phyloP scores from a whole-genome alignment of 2,888 invertebrate genomes.

The Phyllotreta cruciferae region DNA sequence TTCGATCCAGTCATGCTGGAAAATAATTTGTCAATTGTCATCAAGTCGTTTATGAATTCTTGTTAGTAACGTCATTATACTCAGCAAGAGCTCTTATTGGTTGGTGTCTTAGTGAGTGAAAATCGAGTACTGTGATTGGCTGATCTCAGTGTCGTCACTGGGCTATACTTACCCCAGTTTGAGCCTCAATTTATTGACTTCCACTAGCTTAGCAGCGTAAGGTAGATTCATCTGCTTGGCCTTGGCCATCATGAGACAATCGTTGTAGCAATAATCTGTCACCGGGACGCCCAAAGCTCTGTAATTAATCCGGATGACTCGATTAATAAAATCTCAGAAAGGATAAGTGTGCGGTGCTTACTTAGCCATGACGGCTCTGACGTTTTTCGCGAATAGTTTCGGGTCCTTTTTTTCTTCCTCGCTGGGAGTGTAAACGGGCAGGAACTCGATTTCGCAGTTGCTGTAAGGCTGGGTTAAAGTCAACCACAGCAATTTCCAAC shows the following conservation, averaged over 20 bases:
- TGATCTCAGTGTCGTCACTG: no score
- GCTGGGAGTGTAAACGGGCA: slow-evolving; percentile 89
- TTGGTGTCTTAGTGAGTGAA: no score
- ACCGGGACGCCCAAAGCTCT: slow-evolving; percentile 87
- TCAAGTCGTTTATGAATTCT: no score
- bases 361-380: slow-evolving; percentile 90
- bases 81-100: no score
- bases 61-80: no score
- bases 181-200: slow-evolving; percentile 79
- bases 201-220: slow-evolving; percentile 74
- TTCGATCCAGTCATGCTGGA: slow-evolving; percentile 65
- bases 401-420: slow-evolving; percentile 87
- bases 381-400: slow-evolving; percentile 88
- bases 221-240: slow-evolving; percentile 87
- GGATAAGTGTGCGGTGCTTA: slow-evolving; percentile 57
- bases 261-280: slow-evolving; percentile 91
- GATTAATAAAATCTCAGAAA: not conserved
- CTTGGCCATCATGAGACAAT: slow-evolving; percentile 83
- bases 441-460: slow-evolving; percentile 88
- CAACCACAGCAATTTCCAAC: slow-evolving; percentile 84
- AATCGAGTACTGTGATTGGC: no score
- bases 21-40: no score
- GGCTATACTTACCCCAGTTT: slow-evolving; percentile 71
- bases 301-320: slow-evolving; percentile 47
- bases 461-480: slow-evolving; percentile 89